Base-by-base conservation (phyloP, 2,888 invertebrate genomes). In the Athalia circularis region DNA sequence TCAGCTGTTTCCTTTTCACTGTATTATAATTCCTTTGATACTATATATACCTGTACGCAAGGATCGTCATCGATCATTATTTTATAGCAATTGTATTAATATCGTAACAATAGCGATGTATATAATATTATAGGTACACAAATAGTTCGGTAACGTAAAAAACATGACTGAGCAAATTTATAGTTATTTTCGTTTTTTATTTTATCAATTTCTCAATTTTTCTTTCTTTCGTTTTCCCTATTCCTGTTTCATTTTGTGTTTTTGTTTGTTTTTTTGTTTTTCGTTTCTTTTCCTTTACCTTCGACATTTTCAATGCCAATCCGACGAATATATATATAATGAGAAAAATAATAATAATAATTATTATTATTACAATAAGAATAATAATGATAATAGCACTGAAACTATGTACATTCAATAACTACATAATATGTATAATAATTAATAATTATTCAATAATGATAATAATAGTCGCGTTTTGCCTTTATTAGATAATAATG, bases 341-440 rank as follows among this genome's bases (percentile, higher is more conserved):
- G 61, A 77, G 61, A 74, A 77, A 75, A 79, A 77, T 65, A 67
- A 80, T 79, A 81, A 79, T 79, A 79, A 79, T 79, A 78, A 78
- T 79, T 29, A 75, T 50, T 61, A 80, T 29, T 29, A 80, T 80
- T 79, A 83, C 81, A 50, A 67, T 68, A 54, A 70, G 11, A 70
- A 70, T 70, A 43, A 52, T 72, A 47, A 72, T 72, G 45, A 47
- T 59, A 59, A 47, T 70, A 59, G 47, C 82, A 80, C 81, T 87
- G 85, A 85, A 86, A 86, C 85, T 85, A 87, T 88, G 83, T 87
- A 86, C 85, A 88, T 83, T 82, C 81, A 82, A 83, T 81, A 82
- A 82, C 82, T 80, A 79, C 78, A 80, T 77, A 62, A 70, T 77
- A 61, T 57, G 70, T 52, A 65, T 64, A 62, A 57, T 52, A 67